These are phyloP conservation scores for Dallia pectoralis DNA, from an alignment of 2,797 vertebrate genomes.

Conservation along the genomic window DNA sequence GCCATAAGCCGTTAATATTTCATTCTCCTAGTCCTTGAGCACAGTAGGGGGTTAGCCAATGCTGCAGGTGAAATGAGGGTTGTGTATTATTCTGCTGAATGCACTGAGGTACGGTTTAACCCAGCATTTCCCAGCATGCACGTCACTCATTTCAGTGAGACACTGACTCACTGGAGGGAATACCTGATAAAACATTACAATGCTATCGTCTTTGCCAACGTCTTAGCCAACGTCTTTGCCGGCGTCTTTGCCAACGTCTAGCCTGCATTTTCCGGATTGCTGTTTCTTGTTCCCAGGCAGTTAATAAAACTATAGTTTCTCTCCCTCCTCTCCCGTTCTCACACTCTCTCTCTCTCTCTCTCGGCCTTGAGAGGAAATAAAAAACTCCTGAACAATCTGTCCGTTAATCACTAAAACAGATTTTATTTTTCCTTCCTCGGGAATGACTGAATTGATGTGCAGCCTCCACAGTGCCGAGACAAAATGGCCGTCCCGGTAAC, in stretches of 20 bases:
- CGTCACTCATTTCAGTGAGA: neutral
- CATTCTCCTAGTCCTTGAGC: conserved; percentile 18
- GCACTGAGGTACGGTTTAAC: neutral
- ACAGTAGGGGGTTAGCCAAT: neutral
- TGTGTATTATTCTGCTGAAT: neutral
- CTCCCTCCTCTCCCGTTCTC: conserved; percentile 11
- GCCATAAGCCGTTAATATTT: conserved; percentile 40
- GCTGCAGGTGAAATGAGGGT: conserved; percentile 7
- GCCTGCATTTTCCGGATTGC: neutral
- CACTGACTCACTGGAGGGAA: neutral
- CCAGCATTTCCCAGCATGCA: neutral
- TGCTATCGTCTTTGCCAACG: neutral
- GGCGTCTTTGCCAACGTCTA: neutral
- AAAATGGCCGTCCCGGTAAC: conserved; percentile 67
- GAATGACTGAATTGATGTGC: conserved; percentile 52
- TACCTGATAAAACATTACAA: neutral
- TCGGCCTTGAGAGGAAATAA: neutral
- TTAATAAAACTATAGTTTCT: conserved; percentile 17
- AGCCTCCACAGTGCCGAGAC: conserved; percentile 39
- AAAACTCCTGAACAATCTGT: neutral
- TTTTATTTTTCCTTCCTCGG: conserved; percentile 42
- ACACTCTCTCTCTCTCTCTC: conserved; percentile 6
- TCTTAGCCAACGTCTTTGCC: too few relatives aligned
- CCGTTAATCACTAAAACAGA: conserved; percentile 51
- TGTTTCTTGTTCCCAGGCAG: conserved; percentile 23